Evolutionary conservation across 1,140 invertebrate genomes (phyloP).

Genomic region (Papilio xuthus): DNA sequence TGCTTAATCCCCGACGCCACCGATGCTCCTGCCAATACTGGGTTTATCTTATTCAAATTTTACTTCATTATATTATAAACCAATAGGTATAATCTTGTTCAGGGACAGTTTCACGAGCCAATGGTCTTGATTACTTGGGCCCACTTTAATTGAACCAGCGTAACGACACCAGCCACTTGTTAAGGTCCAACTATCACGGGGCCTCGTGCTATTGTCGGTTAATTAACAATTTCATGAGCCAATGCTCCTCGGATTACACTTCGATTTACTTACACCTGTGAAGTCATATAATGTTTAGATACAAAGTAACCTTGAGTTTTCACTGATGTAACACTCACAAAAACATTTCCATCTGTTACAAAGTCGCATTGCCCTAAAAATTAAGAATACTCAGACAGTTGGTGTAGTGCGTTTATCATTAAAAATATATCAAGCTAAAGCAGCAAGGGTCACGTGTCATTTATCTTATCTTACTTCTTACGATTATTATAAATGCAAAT

Average conservation of each 20-base stretch:
- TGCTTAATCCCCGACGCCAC: too few relatives aligned
- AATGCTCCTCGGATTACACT: conserved; percentile 53
- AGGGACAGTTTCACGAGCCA: conserved; percentile 19
- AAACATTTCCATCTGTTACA: neutral
- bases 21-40: too few relatives aligned
- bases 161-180: conserved; percentile 24
- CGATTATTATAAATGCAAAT: too few relatives aligned
- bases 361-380: too few relatives aligned
- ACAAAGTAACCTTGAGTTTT: neutral
- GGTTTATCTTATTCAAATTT: neutral
- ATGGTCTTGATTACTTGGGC: conserved; percentile 11
- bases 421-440: too few relatives aligned
- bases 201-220: conserved; percentile 44
- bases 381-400: too few relatives aligned
- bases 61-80: neutral
- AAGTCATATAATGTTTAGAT: neutral
- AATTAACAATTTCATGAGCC: conserved; percentile 70
- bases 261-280: conserved; percentile 43
- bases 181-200: conserved; percentile 16
- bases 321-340: neutral
- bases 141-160: conserved; percentile 21
- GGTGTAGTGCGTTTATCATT: too few relatives aligned
- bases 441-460: neutral
- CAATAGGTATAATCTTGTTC: neutral
- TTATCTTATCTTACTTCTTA: too few relatives aligned